Conservation (phyloP, 2,113 vertebrate genomes). For the Vanacampus margaritifer region DNA sequence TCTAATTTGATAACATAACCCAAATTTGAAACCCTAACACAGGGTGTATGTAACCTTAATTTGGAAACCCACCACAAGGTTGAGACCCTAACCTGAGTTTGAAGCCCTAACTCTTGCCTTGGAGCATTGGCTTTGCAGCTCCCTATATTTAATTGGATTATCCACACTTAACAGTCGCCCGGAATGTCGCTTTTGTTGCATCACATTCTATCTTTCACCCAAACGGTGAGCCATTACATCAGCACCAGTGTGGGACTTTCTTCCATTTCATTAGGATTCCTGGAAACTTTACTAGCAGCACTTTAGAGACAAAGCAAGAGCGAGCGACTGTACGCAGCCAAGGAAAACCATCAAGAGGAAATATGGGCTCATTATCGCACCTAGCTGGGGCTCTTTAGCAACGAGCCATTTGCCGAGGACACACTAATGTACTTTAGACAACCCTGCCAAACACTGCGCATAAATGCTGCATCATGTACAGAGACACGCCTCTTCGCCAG, state of each 20-base stretch:
- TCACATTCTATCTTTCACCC: conserved; percentile 31
- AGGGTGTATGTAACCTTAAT: neutral
- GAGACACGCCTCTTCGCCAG: neutral
- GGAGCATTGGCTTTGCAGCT: conserved; percentile 21
- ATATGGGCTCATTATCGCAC: conserved; percentile 43
- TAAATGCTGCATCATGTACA: neutral
- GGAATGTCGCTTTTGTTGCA: conserved; percentile 27
- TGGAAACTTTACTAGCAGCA: conserved; percentile 21
- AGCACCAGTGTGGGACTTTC: conserved; percentile 2
- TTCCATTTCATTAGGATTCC: conserved; percentile 38
- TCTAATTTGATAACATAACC: conserved; percentile 13
- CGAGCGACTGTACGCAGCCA: neutral
- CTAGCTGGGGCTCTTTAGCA: conserved; percentile 12
- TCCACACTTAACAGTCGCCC: conserved; percentile 36
- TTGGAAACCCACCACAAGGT: conserved; percentile 11
- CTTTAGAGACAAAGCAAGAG: conserved; percentile 16
- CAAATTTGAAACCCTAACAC: neutral
- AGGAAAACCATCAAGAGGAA: conserved; percentile 34
- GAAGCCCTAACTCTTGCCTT: neutral
- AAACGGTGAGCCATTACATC: conserved; percentile 29
- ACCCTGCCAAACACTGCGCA: neutral
- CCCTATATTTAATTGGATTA: conserved; percentile 45
- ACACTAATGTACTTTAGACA: conserved; percentile 16
- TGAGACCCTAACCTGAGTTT: neutral
- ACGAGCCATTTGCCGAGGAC: conserved; percentile 33